These are phyloP conservation scores for Amyelois transitella DNA, from an alignment of 1,140 invertebrate species.

Conservation along the genomic window DNA sequence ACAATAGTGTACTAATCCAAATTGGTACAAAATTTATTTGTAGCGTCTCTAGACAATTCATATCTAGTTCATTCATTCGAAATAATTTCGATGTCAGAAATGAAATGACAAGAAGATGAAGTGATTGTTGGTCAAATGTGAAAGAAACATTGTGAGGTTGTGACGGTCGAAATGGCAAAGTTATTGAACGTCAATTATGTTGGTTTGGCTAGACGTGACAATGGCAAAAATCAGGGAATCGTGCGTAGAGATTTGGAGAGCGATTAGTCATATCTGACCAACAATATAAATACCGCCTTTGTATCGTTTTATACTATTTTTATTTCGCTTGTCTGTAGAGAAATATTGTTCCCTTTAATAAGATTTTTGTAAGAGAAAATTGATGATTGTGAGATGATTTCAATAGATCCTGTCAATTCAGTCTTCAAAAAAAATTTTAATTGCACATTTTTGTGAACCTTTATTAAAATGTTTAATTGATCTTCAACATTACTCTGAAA, in stretches of 20 bases:
- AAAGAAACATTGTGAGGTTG: not conserved
- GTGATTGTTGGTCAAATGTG: not conserved
- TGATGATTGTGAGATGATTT: no score
- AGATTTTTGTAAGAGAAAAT: no score
- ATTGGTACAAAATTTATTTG: not conserved
- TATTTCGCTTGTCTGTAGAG: no score
- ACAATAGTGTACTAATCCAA: conserved; percentile 31
- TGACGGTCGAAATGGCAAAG: conserved; percentile 24
- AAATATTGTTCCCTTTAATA: no score
- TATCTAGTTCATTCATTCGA: not conserved
- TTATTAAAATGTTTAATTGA: not conserved
- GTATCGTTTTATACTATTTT: no score
- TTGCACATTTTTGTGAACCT: not conserved
- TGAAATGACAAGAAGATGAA: not conserved
- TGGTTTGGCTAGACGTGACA: conserved; percentile 26
- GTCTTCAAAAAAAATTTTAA: not conserved
- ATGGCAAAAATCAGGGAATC: conserved; percentile 17
- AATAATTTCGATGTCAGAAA: not conserved
- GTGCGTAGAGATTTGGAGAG: conserved; percentile 17
- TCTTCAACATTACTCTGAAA: not conserved
- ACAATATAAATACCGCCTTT: not conserved
- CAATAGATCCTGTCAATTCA: no score
- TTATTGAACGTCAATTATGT: conserved; percentile 30
- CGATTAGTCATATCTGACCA: conserved; percentile 12
- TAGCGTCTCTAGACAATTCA: not conserved